Base-by-base conservation (phyloP, 2,113 vertebrate genomes). In the Eublepharis macularius region DNA sequence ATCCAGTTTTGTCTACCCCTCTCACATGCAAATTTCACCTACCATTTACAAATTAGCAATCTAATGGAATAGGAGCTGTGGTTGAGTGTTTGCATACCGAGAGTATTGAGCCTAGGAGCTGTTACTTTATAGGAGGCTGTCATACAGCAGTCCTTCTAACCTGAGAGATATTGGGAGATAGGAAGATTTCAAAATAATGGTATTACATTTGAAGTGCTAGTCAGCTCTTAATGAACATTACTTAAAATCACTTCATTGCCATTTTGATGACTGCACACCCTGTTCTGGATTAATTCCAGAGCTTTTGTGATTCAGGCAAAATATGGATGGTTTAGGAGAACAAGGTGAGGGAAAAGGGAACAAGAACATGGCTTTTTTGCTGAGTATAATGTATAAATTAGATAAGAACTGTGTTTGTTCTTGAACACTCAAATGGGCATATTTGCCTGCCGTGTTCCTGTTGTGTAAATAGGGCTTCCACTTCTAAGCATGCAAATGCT, bases 151-250 rank as follows among this genome's bases (percentile, higher is more conserved):
- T 29, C 10, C 41, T 80, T 29, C n/a, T 36, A 81, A 36, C 16
- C 70, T 13, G 19, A 90, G 81, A 92, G 87, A 83, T n/a, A 49
- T 34, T 0, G 78, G 36, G 63, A 81, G 54, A 80, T 82, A 88
- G 12, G 68, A 14, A 81, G 86, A 80, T 86, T 51, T 66, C 26
- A 87, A 85, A 60, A 60, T 51, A 78, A 80, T 51, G 82, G 32
- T 47, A 89, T 4, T 75, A 24, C 76, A 86, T n/a, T 86, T 83
- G 32, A 29, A 87, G 34, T 1, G 1, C 60, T 36, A 86, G 36
- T 51, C 6, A 49, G 57, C 74, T 77, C 90, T 86, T 65, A 89
- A 7, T 21, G 73, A 86, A 75, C 86, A 32, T 34, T 83, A 74
- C 88, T 85, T 57, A 85, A 85, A 85, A 78, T 49, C 34, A 43